These are phyloP conservation scores for Athalia cordata DNA, from an alignment of 2,888 invertebrate species.

Conservation along the genomic window DNA sequence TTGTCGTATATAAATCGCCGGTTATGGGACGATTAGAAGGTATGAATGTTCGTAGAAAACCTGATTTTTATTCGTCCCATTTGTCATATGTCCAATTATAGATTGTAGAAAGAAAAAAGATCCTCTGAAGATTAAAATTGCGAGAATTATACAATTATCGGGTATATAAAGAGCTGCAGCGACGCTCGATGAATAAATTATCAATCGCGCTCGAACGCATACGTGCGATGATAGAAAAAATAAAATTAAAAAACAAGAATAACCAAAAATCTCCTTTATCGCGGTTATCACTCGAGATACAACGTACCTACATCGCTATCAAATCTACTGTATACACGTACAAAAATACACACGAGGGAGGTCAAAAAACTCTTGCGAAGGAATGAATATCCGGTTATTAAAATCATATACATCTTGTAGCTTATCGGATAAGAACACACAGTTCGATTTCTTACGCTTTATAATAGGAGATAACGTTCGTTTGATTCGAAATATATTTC, in stretches of 20 bases:
- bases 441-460: background rate
- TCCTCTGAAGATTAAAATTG: too few relatives aligned
- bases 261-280: too few relatives aligned
- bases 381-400: background rate
- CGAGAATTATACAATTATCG: too few relatives aligned
- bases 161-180: too few relatives aligned
- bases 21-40: background rate
- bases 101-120: too few relatives aligned
- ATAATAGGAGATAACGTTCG: background rate
- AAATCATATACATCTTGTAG: background rate
- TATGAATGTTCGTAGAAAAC: background rate
- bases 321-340: background rate
- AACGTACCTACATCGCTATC: too few relatives aligned
- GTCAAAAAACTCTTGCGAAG: slow-evolving; percentile 12
- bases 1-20: background rate
- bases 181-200: too few relatives aligned
- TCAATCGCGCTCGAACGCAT: too few relatives aligned
- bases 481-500: background rate
- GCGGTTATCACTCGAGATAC: slow-evolving; percentile 4
- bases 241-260: too few relatives aligned
- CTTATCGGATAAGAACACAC: background rate
- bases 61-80: too few relatives aligned
- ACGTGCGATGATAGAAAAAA: too few relatives aligned
- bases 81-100: background rate
- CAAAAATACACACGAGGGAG: background rate